Evolutionary conservation across 2,888 invertebrate genomes (phyloP), one percentile per base, ranked within the genome.

Genomic region (Amphipyra berbera): DNA sequence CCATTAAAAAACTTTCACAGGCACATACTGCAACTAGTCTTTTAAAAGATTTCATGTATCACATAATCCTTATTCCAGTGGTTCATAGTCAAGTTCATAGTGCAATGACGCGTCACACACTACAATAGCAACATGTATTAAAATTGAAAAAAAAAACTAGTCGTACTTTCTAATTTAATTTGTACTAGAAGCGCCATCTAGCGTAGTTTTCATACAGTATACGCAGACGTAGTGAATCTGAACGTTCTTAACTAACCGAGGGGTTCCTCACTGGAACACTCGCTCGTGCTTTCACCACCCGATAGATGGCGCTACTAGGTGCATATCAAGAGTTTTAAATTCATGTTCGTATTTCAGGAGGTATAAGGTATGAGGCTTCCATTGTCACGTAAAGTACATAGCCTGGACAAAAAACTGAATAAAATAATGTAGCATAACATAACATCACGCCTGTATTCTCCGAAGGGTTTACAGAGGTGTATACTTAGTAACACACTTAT

Each of bases 231-330:
- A 30, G 38, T 38, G 44, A 6, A 15, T 15, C 21, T 21, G 6
- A 1, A 0, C n/a, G 45, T 35, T 2, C 13, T 41, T 12, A 35
- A n/a, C 35, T 35, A 53, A 56, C 7, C 12, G 9, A 0, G 40
- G 1, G 5, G 13, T 15, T 61, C 60, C 60, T 27, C 40, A 60
- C 35, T 50, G 5, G 8, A 30, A 21, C 33, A 35, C 38, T 12
- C 1, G 7, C 12, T 62, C 47, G 72, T 80, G 30, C 58, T 12
- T 3, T 10, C 67, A 8, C 86, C 84, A 79, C 84, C 79, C 76
- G 27, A 44, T 2, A 87, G 87, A 85, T 86, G 85, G 85, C 82
- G 82, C 14, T 61, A 61, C 38, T 33, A 50, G 60, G 58, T 30
- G n/a, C 49, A 12, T 38, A 33, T 13, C 1, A 15, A 9, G 6